phyloP scores from a whole-genome alignment of 2,888 invertebrate species.

The Unio pictorum region DNA sequence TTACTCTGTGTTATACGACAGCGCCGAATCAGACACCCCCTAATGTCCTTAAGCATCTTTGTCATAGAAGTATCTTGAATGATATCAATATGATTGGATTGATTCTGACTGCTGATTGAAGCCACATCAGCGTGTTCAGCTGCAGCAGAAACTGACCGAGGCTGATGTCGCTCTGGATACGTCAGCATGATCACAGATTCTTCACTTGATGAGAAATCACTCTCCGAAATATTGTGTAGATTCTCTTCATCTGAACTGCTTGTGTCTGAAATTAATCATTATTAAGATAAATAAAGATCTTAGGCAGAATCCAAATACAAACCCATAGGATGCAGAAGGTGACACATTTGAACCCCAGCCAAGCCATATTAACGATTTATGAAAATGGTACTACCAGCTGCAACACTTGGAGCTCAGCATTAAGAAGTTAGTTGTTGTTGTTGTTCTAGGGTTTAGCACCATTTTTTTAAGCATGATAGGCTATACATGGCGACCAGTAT shows the following conservation, averaged over 20 bases:
- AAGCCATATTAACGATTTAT: no score
- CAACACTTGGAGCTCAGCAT: no score
- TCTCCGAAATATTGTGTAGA: constrained; percentile 36
- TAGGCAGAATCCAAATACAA: no score
- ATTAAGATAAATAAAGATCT: no score
- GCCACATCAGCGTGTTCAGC: constrained; percentile 48
- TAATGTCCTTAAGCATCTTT: constrained; percentile 40
- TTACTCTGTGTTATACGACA: constrained; percentile 62
- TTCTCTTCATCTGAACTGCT: constrained; percentile 37
- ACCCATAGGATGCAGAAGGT: no score
- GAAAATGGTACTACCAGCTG: no score
- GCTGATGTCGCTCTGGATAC: constrained; percentile 49
- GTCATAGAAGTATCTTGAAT: constrained; percentile 38
- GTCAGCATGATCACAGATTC: constrained; percentile 62
- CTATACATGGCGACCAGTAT: no score
- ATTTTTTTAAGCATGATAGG: no score
- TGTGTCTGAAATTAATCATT: constrained; percentile 1
- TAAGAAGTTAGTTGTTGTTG: no score
- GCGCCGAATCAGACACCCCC: constrained; percentile 57
- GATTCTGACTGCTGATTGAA: constrained; percentile 56
- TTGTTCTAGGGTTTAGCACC: no score
- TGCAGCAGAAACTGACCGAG: constrained; percentile 40
- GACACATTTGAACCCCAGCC: no score
- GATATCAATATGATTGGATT: constrained; percentile 44
- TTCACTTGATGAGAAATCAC: constrained; percentile 53